Evolutionary conservation across 2,797 vertebrate species (phyloP).

Genomic region (Enteromius argenteus): DNA sequence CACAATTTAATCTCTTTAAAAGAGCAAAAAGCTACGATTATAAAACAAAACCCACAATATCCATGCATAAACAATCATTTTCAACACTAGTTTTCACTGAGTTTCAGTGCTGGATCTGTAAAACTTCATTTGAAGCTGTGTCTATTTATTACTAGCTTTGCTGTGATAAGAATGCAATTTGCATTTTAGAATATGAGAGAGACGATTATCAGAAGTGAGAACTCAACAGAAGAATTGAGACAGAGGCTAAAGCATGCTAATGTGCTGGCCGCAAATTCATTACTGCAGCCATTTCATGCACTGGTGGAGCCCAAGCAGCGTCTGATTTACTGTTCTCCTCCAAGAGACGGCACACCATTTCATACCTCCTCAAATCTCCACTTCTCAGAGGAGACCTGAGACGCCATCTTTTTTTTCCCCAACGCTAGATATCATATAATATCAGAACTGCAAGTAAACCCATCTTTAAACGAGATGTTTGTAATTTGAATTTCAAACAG

Average conservation of each 20-base stretch:
- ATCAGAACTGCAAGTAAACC: neutral
- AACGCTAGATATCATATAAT: neutral
- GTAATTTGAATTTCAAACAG: conserved; percentile 57
- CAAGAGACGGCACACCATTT: neutral
- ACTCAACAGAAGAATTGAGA: conserved; percentile 48
- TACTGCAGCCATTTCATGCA: conserved; percentile 59
- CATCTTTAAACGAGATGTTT: conserved; percentile 2
- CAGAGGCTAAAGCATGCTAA: conserved; percentile 45
- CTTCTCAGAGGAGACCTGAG: neutral
- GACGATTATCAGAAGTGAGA: conserved; percentile 45
- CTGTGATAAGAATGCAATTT: conserved; percentile 38
- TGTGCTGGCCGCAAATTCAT: conserved; percentile 57
- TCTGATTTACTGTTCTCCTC: conserved; percentile 48
- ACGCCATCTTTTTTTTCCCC: conserved; percentile 24
- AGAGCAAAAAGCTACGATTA: neutral
- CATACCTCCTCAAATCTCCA: neutral
- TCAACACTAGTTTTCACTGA: neutral
- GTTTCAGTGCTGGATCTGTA: neutral
- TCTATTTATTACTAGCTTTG: conserved; percentile 32
- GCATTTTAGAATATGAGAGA: conserved; percentile 46
- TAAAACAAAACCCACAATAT: neutral
- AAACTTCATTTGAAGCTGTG: neutral
- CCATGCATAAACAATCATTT: neutral
- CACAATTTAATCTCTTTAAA: neutral
- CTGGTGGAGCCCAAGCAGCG: conserved; percentile 51